Evolutionary conservation across 2,113 vertebrate genomes (phyloP).

Genomic region (Gasterosteus nipponicus): DNA sequence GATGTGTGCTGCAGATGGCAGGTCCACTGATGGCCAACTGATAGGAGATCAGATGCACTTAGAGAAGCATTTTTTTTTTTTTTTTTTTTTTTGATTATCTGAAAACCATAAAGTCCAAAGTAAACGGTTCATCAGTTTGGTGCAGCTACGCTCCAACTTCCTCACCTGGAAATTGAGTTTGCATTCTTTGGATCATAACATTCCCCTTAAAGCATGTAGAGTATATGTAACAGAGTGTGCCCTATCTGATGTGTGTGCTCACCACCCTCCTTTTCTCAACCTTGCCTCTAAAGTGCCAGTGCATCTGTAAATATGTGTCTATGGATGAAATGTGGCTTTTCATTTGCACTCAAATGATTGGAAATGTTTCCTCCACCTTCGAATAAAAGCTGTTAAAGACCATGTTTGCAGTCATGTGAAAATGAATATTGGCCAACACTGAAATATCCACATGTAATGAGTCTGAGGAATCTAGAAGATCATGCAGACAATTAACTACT

Average conservation of each 20-base stretch:
- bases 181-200: constrained; percentile 65
- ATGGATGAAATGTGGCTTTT: constrained; percentile 78
- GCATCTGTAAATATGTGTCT: constrained; percentile 81
- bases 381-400: constrained; percentile 78
- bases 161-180: constrained; percentile 38
- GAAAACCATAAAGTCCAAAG: constrained; percentile 47
- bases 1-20: constrained; percentile 33
- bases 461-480: background rate
- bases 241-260: constrained; percentile 64
- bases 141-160: constrained; percentile 39
- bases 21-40: constrained; percentile 27
- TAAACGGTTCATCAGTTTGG: constrained; percentile 63
- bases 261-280: constrained; percentile 57
- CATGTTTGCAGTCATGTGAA: constrained; percentile 33
- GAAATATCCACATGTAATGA: background rate
- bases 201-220: constrained; percentile 77
- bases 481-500: background rate
- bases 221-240: constrained; percentile 64
- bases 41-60: constrained; percentile 63
- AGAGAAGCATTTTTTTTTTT: constrained; percentile 32
- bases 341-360: constrained; percentile 76
- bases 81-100: constrained; percentile 31
- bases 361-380: constrained; percentile 78
- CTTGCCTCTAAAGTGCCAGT: constrained; percentile 72
- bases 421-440: constrained; percentile 10